phyloP scores from a whole-genome alignment of 2,888 invertebrate species.

The Drosophila monieri region DNA sequence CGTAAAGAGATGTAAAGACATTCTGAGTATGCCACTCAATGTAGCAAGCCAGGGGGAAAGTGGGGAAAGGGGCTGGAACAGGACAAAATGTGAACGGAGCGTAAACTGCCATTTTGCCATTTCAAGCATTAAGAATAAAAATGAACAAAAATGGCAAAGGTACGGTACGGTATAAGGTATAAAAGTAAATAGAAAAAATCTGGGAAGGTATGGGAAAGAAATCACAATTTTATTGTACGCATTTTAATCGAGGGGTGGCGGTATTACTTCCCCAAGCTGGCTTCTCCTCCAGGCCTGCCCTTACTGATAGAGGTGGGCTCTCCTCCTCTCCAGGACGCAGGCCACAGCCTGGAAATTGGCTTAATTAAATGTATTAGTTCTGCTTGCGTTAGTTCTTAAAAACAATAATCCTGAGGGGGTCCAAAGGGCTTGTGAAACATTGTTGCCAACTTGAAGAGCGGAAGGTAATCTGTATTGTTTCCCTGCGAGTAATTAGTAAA shows the following conservation, averaged over 20 bases:
- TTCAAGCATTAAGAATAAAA: constrained; percentile 52
- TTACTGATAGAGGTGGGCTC: constrained; percentile 52
- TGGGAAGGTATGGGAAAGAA: constrained; percentile 63
- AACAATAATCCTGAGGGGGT: constrained; percentile 34
- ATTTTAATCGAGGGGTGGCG: constrained; percentile 47
- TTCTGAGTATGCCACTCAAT: constrained; percentile 75
- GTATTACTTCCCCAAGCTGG: constrained; percentile 47
- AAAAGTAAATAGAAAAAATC: constrained; percentile 41
- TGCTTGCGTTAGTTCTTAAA: constrained; percentile 49
- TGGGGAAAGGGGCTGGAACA: constrained; percentile 25
- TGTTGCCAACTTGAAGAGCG: constrained; percentile 11
- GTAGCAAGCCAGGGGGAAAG: constrained; percentile 50
- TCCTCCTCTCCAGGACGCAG: constrained; percentile 22
- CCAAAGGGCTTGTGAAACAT: constrained; percentile 33
- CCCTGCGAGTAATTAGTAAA: constrained; percentile 16
- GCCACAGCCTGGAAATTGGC: constrained; percentile 57
- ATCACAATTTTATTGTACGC: constrained; percentile 67
- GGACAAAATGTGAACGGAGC: constrained; percentile 74
- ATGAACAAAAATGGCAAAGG: constrained; percentile 36
- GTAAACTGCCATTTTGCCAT: constrained; percentile 76
- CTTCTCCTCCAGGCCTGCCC: constrained; percentile 6
- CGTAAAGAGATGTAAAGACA: constrained; percentile 79
- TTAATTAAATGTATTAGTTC: constrained; percentile 61
- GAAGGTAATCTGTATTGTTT: neutral
- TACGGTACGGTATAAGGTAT: constrained; percentile 11